Conservation (phyloP, 2,888 invertebrate genomes). For the Macropis europaea region DNA sequence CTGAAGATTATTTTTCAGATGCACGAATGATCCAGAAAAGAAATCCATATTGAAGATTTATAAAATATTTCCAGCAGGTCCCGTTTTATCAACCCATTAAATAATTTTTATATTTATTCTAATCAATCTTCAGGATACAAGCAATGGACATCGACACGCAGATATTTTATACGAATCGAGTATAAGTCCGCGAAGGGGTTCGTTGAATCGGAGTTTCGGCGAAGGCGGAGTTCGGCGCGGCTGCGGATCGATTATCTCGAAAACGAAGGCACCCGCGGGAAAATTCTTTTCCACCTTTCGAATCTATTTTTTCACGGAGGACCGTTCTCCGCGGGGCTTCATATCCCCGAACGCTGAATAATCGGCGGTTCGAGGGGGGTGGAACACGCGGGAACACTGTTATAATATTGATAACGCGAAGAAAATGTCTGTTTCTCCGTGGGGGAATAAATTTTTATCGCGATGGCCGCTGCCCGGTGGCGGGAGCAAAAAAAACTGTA, state of each 20-base stretch:
- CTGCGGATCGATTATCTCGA: neutral
- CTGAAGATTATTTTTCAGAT: no score
- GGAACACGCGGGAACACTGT: slow-evolving; percentile 36
- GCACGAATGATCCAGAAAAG: no score
- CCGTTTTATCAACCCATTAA: no score
- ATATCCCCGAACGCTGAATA: slow-evolving; percentile 1
- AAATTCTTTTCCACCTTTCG: neutral
- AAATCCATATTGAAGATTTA: no score
- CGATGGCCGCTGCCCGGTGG: neutral
- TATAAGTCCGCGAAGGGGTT: no score
- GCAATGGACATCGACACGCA: no score
- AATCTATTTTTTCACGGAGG: slow-evolving; percentile 5
- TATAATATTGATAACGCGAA: slow-evolving; percentile 52
- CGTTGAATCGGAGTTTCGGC: no score
- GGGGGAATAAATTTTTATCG: slow-evolving; percentile 28
- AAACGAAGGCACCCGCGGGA: neutral
- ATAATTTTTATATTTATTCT: no score
- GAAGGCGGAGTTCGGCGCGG: no score
- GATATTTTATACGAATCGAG: no score
- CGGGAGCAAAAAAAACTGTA: slow-evolving; percentile 29
- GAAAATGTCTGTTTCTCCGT: slow-evolving; percentile 26
- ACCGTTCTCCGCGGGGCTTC: neutral
- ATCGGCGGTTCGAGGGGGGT: slow-evolving; percentile 7
- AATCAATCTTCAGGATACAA: no score
- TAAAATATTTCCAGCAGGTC: no score